Evolutionary conservation across 30 jellyfish, hydroid and myxozoan genomes (phyloP).

Genomic region (Mastigias papua): DNA sequence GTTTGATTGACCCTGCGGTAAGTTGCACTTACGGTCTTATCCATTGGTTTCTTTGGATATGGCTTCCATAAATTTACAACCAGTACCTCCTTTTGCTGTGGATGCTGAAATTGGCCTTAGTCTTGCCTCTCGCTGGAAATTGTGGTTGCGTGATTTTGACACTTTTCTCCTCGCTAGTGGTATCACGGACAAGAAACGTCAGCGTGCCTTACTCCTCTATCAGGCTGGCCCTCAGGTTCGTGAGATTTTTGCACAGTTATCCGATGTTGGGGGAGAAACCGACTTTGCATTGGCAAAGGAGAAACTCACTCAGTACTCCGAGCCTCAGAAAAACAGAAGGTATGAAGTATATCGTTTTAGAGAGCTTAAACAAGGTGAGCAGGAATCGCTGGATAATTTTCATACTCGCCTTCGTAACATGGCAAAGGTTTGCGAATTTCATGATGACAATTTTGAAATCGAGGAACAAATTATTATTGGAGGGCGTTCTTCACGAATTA

Average conservation of each 20-base stretch:
- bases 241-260: slow-evolving; percentile 25
- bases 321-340: slow-evolving; percentile 57
- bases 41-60: too few species aligned
- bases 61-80: not conserved
- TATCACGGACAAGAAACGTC: slow-evolving; percentile 34
- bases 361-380: slow-evolving; percentile 3
- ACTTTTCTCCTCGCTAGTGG: slow-evolving; percentile 49
- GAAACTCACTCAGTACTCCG: slow-evolving; percentile 20
- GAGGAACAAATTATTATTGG: slow-evolving; percentile 31
- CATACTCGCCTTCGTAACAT: slow-evolving; percentile 44
- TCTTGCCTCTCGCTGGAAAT: slow-evolving; percentile 56
- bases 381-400: slow-evolving; percentile 44
- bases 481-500: slow-evolving; percentile 47
- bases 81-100: slow-evolving; percentile 6
- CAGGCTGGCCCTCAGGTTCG: slow-evolving; percentile 61
- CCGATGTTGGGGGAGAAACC: slow-evolving; percentile 29
- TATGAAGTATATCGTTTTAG: slow-evolving; percentile 47
- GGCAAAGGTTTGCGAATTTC: slow-evolving; percentile 50
- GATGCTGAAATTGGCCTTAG: slow-evolving; percentile 41
- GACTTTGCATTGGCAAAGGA: slow-evolving; percentile 33
- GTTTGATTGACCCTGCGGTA: not conserved
- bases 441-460: slow-evolving; percentile 31
- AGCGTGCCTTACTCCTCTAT: slow-evolving; percentile 34
- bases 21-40: not conserved
- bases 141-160: slow-evolving; percentile 55